Percentiles rank a stretch among this genome's conserved stretches.
Evolutionary conservation across 2,113 vertebrate species (phyloP).

Genomic region (Dasyurus viverrinus): DNA sequence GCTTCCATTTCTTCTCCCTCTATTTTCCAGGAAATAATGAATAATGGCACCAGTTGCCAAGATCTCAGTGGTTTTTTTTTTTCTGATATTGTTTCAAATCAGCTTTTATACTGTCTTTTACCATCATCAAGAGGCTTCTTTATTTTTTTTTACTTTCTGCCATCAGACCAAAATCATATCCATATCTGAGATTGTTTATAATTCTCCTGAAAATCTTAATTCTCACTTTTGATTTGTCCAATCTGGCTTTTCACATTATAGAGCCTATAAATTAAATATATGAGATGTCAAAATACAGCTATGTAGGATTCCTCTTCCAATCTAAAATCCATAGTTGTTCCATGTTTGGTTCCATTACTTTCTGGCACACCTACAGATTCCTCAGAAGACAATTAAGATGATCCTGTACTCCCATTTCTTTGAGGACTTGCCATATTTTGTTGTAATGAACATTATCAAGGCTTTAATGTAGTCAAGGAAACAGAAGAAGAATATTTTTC

Average conservation of each 20-base stretch:
- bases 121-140: not conserved
- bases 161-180: not conserved
- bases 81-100: too few relatives aligned
- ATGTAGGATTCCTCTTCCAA: not conserved
- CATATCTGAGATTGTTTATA: not conserved
- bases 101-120: not conserved
- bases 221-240: not conserved
- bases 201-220: not conserved
- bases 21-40: not conserved
- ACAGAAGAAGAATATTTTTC: too few relatives aligned
- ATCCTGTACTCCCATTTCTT: too few relatives aligned
- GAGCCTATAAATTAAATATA: not conserved
- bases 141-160: not conserved
- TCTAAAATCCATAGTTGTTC: too few relatives aligned
- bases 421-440: too few relatives aligned
- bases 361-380: too few relatives aligned
- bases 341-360: too few relatives aligned
- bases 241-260: not conserved
- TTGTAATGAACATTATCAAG: too few relatives aligned
- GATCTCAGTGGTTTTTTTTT: not conserved
- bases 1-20: not conserved
- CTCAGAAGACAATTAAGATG: too few relatives aligned
- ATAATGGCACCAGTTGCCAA: not conserved
- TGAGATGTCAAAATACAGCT: not conserved
- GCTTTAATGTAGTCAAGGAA: too few relatives aligned